phyloP scores from a whole-genome alignment of 2,888 invertebrate genomes.

The Tipula confusa region DNA sequence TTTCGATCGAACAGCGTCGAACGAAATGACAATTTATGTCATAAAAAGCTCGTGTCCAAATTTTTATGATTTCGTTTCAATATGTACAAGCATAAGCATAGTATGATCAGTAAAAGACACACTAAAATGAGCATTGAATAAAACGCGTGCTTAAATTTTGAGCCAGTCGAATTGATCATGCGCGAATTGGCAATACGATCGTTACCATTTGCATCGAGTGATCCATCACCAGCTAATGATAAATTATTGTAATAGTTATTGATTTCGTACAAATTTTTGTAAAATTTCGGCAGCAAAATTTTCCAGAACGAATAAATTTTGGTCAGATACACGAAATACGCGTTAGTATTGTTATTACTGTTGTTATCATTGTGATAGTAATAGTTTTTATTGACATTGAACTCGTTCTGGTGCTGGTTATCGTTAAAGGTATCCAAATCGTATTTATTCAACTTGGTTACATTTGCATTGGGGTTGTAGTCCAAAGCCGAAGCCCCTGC shows the following conservation, averaged over 20 bases:
- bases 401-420: not conserved
- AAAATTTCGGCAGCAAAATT: conserved; percentile 42
- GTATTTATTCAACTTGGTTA: not conserved
- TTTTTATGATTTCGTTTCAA: conserved; percentile 43
- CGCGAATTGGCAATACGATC: not conserved
- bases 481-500: conserved; percentile 17
- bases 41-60: conserved; percentile 38
- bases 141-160: conserved; percentile 48
- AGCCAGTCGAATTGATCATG: not conserved
- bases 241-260: not conserved
- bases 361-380: conserved; percentile 27
- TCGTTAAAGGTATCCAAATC: not conserved
- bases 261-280: conserved; percentile 31
- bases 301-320: conserved; percentile 48
- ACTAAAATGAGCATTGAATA: conserved; percentile 47
- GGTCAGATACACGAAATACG: conserved; percentile 44
- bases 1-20: conserved; percentile 39
- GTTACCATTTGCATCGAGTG: conserved; percentile 33
- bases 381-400: conserved; percentile 6
- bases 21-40: conserved; percentile 49
- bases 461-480: not conserved
- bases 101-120: conserved; percentile 43
- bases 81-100: conserved; percentile 47
- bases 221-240: not conserved
- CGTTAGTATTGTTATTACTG: conserved; percentile 38